Percentiles rank a stretch among this genome's conserved stretches.
Evolutionary conservation across 1,140 invertebrate genomes (phyloP).

Genomic region (Diplogasteroides magnus): DNA sequence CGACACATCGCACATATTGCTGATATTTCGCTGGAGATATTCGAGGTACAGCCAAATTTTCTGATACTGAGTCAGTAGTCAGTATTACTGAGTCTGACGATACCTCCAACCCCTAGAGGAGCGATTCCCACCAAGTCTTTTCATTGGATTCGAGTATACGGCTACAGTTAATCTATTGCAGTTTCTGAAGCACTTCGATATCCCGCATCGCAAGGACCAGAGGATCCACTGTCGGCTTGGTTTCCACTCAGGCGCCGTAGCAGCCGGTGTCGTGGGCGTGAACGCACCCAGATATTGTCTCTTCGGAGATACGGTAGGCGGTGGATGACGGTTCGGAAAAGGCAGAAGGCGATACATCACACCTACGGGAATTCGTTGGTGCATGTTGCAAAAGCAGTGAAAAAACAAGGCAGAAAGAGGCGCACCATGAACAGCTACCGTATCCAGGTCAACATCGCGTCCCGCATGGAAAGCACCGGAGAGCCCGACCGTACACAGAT

Average conservation of each 20-base stretch:
- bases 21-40: constrained; percentile 57
- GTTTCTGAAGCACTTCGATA: constrained; percentile 17
- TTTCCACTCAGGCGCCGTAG: constrained; percentile 33
- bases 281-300: constrained; percentile 32
- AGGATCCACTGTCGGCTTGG: constrained; percentile 29
- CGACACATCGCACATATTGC: constrained; percentile 62
- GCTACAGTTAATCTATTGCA: constrained; percentile 1
- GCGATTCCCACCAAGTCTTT: too few species aligned
- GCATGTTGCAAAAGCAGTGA: too few species aligned
- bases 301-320: constrained; percentile 26
- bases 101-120: background rate
- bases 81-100: background rate
- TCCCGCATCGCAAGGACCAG: constrained; percentile 11
- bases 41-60: background rate
- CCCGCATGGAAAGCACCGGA: constrained; percentile 82
- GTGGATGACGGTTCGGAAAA: constrained; percentile 29
- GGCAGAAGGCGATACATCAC: constrained; percentile 49
- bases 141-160: background rate
- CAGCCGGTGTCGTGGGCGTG: constrained; percentile 32
- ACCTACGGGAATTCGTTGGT: too few species aligned
- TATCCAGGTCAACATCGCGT: constrained; percentile 73
- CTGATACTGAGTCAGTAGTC: background rate
- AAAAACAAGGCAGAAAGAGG: too few species aligned
- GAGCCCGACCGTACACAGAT: constrained; percentile 40
- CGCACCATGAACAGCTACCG: constrained; percentile 1